These are phyloP conservation scores for Ridgeia piscesae DNA, from an alignment of 1,140 invertebrate species.

Conservation along the genomic window DNA sequence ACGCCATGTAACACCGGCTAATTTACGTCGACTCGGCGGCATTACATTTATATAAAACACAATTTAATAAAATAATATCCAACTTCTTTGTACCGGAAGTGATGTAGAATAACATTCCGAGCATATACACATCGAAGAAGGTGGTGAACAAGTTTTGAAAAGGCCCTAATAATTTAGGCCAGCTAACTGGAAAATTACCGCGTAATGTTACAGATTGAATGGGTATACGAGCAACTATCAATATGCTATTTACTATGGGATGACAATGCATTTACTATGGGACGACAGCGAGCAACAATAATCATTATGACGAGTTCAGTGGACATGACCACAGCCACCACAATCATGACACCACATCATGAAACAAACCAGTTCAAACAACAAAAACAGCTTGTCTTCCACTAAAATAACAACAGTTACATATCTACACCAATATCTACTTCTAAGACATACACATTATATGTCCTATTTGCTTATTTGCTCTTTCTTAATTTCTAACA, in stretches of 20 bases:
- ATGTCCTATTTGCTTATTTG: background rate
- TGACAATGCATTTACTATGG: background rate
- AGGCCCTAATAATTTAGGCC: too few relatives aligned
- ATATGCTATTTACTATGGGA: background rate
- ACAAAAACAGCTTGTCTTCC: background rate
- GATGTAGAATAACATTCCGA: too few relatives aligned
- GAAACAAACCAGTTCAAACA: background rate
- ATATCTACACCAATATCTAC: background rate
- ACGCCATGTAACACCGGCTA: too few relatives aligned
- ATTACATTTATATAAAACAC: too few relatives aligned
- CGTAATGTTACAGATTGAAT: too few relatives aligned
- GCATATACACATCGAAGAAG: too few relatives aligned
- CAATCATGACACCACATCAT: background rate
- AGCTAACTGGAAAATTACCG: too few relatives aligned
- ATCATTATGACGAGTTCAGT: background rate
- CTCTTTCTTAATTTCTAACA: background rate
- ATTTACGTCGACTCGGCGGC: too few relatives aligned
- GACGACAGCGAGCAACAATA: background rate
- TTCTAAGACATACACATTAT: background rate
- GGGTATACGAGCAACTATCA: background rate
- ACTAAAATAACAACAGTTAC: background rate
- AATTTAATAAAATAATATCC: too few relatives aligned
- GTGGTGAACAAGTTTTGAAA: too few relatives aligned
- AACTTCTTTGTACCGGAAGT: too few relatives aligned
- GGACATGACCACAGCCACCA: background rate